Evolutionary conservation across 2,888 invertebrate genomes (phyloP), one percentile per base, ranked within the genome.

Genomic region (Idaea dimidiata): DNA sequence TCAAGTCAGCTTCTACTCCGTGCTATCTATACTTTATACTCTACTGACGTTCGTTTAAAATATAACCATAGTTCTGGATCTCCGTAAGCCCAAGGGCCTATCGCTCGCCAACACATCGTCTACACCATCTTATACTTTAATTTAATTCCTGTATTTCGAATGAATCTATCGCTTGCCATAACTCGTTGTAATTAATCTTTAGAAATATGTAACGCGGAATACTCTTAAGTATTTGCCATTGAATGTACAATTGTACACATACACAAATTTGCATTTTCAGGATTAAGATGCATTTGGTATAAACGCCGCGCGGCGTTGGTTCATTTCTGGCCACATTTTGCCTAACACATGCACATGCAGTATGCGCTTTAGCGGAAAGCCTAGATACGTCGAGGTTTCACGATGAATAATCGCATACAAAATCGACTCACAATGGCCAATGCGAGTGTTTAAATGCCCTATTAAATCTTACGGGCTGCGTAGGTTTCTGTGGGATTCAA

Each of bases 381-480:
- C 87, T 70, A 82, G 86, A 84, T 80, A 78, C 77, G 79, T 76
- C 86, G 88, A 81, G 87, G 86, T 88, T 80, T 78, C 73, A 82
- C 84, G 83, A 86, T 90, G 88, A 91, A 91, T 91, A 89, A 90
- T 91, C 86, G 89, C 83, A 86, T 85, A 88, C 91, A 88, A 89
- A 89, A 87, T 88, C 86, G 80, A 81, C 83, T 85, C 83, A 90
- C 91, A 91, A 91, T 91, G 84, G 89, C 90, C 91, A 91, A 91
- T 91, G 91, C 88, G 88, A 91, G 87, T 89, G 89, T 91, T 90
- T 91, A 91, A 92, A 92, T 92, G 87, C 92, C 92, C 92, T 92
- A 91, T 92, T 92, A 91, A 92, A 91, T 89, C 89, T 90, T 91
- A 87, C 86, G 81, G 86, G 79, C 86, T 89, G 87, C 91, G 89